Conservation (phyloP, 1,140 invertebrate species). For the Andricus grossulariae region DNA sequence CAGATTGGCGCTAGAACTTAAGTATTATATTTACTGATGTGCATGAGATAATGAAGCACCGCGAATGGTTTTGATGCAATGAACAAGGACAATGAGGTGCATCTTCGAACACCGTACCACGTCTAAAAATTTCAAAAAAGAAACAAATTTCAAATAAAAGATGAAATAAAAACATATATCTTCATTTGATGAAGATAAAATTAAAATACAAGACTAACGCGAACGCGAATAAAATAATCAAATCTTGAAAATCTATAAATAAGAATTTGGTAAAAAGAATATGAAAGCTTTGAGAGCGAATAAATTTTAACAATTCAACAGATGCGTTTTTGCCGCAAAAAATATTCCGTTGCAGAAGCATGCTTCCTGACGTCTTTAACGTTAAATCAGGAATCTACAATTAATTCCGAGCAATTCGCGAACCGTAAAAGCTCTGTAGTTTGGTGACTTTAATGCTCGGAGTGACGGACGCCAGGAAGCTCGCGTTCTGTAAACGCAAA, state of each 20-base stretch:
- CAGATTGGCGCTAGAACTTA: conserved; percentile 35
- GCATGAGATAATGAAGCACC: conserved; percentile 18
- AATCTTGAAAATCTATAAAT: conserved; percentile 36
- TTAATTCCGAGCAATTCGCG: background rate
- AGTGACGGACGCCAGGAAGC: conserved; percentile 19
- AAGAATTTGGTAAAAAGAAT: background rate
- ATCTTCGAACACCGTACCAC: conserved; percentile 29
- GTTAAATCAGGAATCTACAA: background rate
- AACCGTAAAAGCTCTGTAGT: background rate
- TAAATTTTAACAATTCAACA: background rate
- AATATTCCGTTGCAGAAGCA: background rate
- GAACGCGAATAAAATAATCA: background rate
- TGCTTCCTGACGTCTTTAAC: background rate
- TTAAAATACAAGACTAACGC: background rate
- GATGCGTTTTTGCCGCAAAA: background rate
- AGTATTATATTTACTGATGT: conserved; percentile 35
- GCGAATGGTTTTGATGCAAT: background rate
- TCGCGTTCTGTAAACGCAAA: conserved; percentile 5
- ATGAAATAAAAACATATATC: background rate
- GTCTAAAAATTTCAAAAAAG: background rate
- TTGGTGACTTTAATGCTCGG: conserved; percentile 35
- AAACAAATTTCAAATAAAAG: background rate
- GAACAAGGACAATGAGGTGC: background rate
- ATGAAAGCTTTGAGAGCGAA: background rate
- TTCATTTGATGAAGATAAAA: conserved; percentile 2